A percentile compares a stretch with the other conserved stretches of the same genome.
Evolutionary conservation across 1,140 invertebrate genomes (phyloP).

Genomic region (Danaus melanippus): DNA sequence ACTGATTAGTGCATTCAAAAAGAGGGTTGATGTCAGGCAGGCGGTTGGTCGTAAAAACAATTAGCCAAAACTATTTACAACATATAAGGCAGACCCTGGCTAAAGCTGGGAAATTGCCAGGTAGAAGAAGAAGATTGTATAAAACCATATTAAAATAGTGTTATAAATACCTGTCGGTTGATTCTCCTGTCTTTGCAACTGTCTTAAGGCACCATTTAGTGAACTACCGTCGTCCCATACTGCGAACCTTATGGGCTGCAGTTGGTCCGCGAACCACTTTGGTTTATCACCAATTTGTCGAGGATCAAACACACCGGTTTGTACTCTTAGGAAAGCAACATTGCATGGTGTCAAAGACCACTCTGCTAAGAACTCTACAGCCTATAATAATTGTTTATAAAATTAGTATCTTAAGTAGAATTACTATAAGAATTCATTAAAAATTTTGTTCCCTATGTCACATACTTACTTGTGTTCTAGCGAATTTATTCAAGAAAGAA

Average conservation of each 20-base stretch:
- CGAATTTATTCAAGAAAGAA: conserved; percentile 92
- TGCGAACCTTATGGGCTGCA: conserved; percentile 92
- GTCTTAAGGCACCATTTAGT: conserved; percentile 81
- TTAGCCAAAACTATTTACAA: too few species aligned
- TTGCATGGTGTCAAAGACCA: conserved; percentile 98
- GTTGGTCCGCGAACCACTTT: conserved; percentile 91
- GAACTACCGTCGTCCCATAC: conserved; percentile 93
- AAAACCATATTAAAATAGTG: not conserved
- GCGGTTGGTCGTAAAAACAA: too few species aligned
- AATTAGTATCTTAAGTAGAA: conserved; percentile 2
- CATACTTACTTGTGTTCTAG: conserved; percentile 87
- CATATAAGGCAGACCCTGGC: too few species aligned
- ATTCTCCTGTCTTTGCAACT: conserved; percentile 82
- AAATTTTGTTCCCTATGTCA: conserved; percentile 1
- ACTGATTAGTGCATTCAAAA: too few species aligned
- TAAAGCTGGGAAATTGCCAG: too few species aligned
- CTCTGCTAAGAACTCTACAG: conserved; percentile 98
- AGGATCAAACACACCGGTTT: conserved; percentile 96
- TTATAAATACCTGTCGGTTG: conserved; percentile 78
- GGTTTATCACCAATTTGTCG: conserved; percentile 96
- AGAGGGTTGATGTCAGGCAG: too few species aligned
- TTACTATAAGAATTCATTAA: not conserved
- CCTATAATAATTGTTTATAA: conserved; percentile 71
- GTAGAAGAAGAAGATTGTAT: too few species aligned
- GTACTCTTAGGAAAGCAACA: conserved; percentile 96